Percentiles rank a stretch among this genome's conserved stretches.
Evolutionary conservation across 2,113 vertebrate genomes (phyloP).

Genomic region (Phasianus colchicus): DNA sequence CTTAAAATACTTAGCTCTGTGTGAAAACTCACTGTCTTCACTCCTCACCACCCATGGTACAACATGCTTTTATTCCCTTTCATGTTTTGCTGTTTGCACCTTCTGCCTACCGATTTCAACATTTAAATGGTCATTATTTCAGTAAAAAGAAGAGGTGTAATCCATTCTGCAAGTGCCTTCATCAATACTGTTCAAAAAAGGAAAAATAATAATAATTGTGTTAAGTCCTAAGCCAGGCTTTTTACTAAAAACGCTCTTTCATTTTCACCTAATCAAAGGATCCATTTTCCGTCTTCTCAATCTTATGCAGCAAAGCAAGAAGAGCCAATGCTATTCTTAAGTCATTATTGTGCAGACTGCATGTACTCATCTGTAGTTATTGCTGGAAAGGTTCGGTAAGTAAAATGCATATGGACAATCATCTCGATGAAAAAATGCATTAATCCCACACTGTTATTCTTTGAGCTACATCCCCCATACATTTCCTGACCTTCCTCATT

Average conservation of each 20-base stretch:
- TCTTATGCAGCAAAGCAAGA: background rate
- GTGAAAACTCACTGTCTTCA: slow-evolving; percentile 62
- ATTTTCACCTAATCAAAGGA: slow-evolving; percentile 24
- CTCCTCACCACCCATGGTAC: slow-evolving; percentile 11
- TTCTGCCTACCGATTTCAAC: slow-evolving; percentile 39
- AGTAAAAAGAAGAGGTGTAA: background rate
- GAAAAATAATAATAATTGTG: background rate
- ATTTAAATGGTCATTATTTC: background rate
- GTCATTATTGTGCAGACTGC: background rate
- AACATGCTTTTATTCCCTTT: slow-evolving; percentile 45
- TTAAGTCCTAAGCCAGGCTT: background rate
- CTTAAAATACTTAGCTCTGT: slow-evolving; percentile 68
- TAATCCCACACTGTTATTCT: background rate
- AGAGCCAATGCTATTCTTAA: slow-evolving; percentile 30
- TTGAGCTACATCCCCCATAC: background rate
- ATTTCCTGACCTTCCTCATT: background rate
- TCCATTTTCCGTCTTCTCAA: background rate
- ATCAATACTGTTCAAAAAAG: background rate
- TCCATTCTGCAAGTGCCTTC: slow-evolving; percentile 18
- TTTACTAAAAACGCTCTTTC: background rate
- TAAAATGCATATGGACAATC: background rate
- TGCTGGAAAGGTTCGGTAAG: background rate
- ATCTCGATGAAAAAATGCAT: background rate
- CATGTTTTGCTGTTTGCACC: slow-evolving; percentile 39
- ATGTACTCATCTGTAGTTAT: background rate